Conservation (phyloP, 2,888 invertebrate species). For the Blastobasis lacticolella region DNA sequence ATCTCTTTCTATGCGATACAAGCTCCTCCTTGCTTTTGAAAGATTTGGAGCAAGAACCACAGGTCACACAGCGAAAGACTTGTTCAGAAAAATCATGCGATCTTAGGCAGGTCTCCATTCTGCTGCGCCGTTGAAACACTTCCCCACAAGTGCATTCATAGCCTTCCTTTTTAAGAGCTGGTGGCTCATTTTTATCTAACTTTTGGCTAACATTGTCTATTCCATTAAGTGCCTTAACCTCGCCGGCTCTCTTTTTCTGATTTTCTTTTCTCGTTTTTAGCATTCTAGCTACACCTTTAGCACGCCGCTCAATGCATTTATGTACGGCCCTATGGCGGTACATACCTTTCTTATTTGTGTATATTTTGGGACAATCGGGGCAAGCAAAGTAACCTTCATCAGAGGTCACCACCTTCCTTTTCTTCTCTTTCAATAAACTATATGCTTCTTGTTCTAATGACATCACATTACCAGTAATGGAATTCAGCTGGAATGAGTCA, state of each 20-base stretch:
- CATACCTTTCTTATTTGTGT: constrained; percentile 20
- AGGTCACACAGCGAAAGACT: constrained; percentile 28
- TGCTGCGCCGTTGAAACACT: constrained; percentile 44
- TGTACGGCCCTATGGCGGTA: constrained; percentile 47
- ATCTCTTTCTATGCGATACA: constrained; percentile 42
- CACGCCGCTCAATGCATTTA: constrained; percentile 43
- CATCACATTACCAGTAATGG: constrained; percentile 56
- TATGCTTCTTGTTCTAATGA: constrained; percentile 60
- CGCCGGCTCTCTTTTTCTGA: constrained; percentile 15
- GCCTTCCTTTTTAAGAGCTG: constrained; percentile 31
- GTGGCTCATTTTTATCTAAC: constrained; percentile 10
- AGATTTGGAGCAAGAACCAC: constrained; percentile 46
- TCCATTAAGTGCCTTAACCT: constrained; percentile 8
- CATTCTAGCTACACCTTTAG: constrained; percentile 37
- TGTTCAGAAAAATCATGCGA: constrained; percentile 41
- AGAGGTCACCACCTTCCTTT: constrained; percentile 18
- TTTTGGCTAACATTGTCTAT: constrained; percentile 13
- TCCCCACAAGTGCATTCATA: constrained; percentile 59
- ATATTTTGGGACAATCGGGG: constrained; percentile 46
- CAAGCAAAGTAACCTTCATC: constrained; percentile 24
- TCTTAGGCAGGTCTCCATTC: constrained; percentile 57
- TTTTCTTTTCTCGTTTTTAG: constrained; percentile 35
- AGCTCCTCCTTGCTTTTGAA: constrained; percentile 52
- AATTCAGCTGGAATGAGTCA: constrained; percentile 54
- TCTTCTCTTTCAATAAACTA: constrained; percentile 41